Conservation (phyloP, 2,888 invertebrate genomes). For the Campoplex capitator region DNA sequence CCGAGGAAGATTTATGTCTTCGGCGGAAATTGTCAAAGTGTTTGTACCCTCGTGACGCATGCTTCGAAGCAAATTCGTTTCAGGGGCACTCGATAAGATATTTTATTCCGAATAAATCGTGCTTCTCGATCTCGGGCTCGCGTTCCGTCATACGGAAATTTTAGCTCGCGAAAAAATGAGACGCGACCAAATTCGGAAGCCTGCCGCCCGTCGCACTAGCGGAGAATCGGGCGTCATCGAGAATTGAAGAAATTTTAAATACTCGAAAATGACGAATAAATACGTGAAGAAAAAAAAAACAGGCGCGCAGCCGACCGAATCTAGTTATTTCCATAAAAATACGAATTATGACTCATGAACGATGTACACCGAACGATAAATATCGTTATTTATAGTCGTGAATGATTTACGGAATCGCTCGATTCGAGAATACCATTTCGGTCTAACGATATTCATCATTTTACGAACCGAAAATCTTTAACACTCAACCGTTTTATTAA, state of each 20-base stretch:
- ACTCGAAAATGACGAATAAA: background rate
- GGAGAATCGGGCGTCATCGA: background rate
- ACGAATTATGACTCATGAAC: background rate
- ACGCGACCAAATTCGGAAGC: no score
- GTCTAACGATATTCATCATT: background rate
- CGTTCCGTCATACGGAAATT: slow-evolving; percentile 3
- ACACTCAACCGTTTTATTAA: no score
- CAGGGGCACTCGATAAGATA: slow-evolving; percentile 34
- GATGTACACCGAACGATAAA: background rate
- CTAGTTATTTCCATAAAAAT: background rate
- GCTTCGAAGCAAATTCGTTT: slow-evolving; percentile 41
- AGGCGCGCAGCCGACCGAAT: background rate
- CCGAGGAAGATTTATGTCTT: slow-evolving; percentile 1
- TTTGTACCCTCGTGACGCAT: slow-evolving; percentile 49
- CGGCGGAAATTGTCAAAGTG: background rate
- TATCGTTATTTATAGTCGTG: no score
- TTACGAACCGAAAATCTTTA: no score
- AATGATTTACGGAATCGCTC: no score
- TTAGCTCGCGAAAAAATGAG: no score
- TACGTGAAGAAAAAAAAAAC: background rate
- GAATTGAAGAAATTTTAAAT: background rate
- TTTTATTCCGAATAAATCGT: background rate
- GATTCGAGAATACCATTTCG: no score
- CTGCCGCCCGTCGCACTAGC: no score
- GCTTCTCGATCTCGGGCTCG: background rate